Evolutionary conservation across 2,888 invertebrate genomes (phyloP).

Genomic region (Amphipyra berbera): DNA sequence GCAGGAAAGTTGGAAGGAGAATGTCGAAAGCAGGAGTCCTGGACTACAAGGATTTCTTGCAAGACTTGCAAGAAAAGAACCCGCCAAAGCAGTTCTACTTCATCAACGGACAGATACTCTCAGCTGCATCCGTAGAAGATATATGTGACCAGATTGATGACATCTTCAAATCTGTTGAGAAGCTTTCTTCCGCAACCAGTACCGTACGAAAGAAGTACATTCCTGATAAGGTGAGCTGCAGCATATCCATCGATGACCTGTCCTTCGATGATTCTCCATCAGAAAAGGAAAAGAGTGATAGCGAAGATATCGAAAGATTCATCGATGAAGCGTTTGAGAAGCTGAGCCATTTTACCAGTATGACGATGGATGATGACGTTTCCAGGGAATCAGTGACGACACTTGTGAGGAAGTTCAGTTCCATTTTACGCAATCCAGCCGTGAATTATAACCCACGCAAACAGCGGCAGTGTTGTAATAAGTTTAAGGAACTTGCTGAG

Average conservation of each 20-base stretch:
- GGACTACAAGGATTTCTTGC: constrained; percentile 78
- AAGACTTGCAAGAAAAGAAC: constrained; percentile 67
- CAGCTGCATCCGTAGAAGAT: constrained; percentile 79
- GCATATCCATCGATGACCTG: constrained; percentile 75
- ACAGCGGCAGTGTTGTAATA: constrained; percentile 73
- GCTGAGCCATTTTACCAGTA: constrained; percentile 68
- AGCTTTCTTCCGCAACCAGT: constrained; percentile 74
- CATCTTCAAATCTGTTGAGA: constrained; percentile 83
- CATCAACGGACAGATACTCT: constrained; percentile 73
- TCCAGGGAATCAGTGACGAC: constrained; percentile 78
- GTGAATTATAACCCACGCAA: constrained; percentile 72
- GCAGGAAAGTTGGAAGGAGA: constrained; percentile 71
- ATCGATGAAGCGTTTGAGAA: constrained; percentile 83
- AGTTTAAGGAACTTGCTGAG: constrained; percentile 79
- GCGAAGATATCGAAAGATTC: constrained; percentile 75
- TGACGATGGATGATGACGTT: constrained; percentile 64
- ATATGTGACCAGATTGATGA: constrained; percentile 82
- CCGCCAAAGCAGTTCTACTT: constrained; percentile 58
- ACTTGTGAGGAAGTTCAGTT: constrained; percentile 79
- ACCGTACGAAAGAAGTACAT: constrained; percentile 67
- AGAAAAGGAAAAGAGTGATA: constrained; percentile 63
- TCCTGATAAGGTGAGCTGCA: constrained; percentile 78
- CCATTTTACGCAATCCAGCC: constrained; percentile 71
- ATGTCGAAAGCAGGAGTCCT: constrained; percentile 70
- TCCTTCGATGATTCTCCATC: constrained; percentile 80